Conservation (phyloP, 2,797 vertebrate species). For the Coregonus suidteri region DNA sequence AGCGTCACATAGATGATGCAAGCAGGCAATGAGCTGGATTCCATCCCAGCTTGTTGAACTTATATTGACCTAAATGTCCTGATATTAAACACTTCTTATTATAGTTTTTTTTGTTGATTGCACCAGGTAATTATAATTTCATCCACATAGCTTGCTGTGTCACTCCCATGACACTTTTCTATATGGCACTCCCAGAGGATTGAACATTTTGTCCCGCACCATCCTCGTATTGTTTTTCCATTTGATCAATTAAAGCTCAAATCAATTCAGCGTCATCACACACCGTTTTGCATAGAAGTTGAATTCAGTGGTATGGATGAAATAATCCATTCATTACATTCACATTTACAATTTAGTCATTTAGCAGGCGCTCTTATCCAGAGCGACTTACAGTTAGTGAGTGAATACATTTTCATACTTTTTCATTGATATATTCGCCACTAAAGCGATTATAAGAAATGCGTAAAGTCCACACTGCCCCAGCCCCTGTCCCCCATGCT, state of each 20-base stretch:
- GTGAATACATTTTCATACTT: no score
- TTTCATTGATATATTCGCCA: background rate
- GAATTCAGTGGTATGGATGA: background rate
- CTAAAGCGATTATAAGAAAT: background rate
- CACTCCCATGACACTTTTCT: slow-evolving; percentile 20
- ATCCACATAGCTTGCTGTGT: slow-evolving; percentile 6
- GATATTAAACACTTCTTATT: background rate
- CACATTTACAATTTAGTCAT: no score
- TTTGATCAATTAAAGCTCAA: background rate
- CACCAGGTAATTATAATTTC: no score
- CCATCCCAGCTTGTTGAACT: no score
- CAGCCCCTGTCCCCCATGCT: slow-evolving; percentile 1
- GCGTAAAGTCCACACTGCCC: slow-evolving; percentile 12
- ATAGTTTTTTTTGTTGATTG: background rate
- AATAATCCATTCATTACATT: background rate
- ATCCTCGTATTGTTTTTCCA: slow-evolving; percentile 1
- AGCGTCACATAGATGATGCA: no score
- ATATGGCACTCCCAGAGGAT: background rate
- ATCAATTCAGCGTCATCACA: background rate
- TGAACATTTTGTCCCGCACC: background rate
- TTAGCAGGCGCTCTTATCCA: no score
- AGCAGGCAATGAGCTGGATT: no score
- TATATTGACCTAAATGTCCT: no score
- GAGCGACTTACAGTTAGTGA: no score
- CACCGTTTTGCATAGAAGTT: background rate